phyloP scores from a whole-genome alignment of 2,888 invertebrate genomes.

The Eutolmus rufibarbis region DNA sequence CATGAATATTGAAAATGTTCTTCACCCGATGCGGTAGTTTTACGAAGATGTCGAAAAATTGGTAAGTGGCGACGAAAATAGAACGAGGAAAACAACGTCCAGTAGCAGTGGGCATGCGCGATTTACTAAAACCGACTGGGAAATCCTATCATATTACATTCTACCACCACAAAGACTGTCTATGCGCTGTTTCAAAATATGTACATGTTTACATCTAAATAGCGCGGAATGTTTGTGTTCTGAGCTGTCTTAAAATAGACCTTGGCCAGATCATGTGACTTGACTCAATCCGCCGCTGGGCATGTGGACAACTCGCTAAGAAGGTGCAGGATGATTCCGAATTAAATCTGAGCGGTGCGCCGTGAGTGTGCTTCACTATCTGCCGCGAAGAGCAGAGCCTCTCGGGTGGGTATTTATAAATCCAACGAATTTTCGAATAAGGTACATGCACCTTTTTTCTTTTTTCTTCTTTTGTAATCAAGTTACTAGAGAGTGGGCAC shows the following conservation, averaged over 20 bases:
- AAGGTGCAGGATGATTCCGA: neutral
- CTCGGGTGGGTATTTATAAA: neutral
- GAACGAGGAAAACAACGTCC: constrained; percentile 23
- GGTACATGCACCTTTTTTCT: neutral
- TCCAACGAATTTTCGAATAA: neutral
- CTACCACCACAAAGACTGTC: neutral
- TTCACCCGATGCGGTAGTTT: neutral
- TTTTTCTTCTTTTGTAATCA: neutral
- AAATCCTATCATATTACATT: constrained; percentile 36
- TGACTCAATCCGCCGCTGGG: neutral
- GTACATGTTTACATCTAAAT: neutral
- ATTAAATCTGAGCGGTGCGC: neutral
- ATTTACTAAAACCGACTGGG: constrained; percentile 1
- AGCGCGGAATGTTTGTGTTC: neutral
- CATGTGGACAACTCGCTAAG: neutral
- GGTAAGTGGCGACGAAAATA: constrained; percentile 29
- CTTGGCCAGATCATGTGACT: neutral
- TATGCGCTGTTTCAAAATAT: neutral
- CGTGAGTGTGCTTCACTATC: neutral
- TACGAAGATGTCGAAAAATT: neutral
- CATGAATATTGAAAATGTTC: neutral
- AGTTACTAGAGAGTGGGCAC: neutral
- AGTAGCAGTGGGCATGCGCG: neutral
- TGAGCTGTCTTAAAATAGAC: neutral
- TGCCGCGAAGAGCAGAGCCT: neutral